phyloP scores from a whole-genome alignment of 2,113 vertebrate genomes.

The Kryptolebias marmoratus region DNA sequence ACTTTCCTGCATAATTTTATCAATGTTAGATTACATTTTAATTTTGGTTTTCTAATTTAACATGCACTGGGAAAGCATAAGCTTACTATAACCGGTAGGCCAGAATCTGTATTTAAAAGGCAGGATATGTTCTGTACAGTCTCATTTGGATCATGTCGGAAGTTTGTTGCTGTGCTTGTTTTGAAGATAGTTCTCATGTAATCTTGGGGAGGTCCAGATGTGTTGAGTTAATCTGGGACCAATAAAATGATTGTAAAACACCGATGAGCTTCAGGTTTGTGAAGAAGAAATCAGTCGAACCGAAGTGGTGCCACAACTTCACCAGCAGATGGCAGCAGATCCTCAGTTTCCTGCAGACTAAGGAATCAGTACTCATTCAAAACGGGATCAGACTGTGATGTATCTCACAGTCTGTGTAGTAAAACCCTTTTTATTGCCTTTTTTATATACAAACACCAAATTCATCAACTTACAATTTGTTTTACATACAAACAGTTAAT shows the following conservation, averaged over 20 bases:
- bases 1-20: too few species aligned
- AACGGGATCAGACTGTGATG: too few species aligned
- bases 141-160: background rate
- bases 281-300: background rate
- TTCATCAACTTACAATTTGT: too few species aligned
- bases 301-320: background rate
- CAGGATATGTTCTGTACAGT: background rate
- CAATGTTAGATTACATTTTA: background rate
- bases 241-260: too few species aligned
- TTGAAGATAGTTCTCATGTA: background rate
- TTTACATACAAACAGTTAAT: too few species aligned
- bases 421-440: background rate
- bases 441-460: too few species aligned
- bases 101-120: background rate
- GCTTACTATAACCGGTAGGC: background rate
- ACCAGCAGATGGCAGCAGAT: constrained; percentile 44
- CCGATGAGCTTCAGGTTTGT: too few species aligned
- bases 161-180: too few species aligned
- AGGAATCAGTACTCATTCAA: too few species aligned
- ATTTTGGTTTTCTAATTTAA: background rate
- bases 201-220: too few species aligned
- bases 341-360: background rate
- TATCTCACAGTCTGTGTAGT: too few species aligned
- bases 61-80: background rate
- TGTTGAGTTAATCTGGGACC: too few species aligned